These are phyloP conservation scores for Drosophila gaucha DNA, from an alignment of 2,888 invertebrate genomes.

Conservation along the genomic window DNA sequence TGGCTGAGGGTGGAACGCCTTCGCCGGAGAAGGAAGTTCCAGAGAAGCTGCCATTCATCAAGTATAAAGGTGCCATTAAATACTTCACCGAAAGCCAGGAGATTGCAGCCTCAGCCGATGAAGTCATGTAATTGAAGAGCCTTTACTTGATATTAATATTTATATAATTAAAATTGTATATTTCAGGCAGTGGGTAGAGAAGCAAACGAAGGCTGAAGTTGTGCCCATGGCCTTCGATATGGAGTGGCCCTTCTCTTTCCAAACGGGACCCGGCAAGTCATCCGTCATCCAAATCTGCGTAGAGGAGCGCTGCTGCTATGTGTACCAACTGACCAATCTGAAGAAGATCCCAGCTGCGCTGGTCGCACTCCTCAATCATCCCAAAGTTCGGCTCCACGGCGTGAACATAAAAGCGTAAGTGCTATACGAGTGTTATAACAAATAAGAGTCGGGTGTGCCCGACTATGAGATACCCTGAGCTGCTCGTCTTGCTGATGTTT, in stretches of 20 bases:
- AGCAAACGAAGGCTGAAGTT: conserved; percentile 72
- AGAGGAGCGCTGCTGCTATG: conserved; percentile 85
- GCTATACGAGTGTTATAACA: background rate
- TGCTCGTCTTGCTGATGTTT: no score
- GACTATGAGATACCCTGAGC: background rate
- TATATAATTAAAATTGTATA: background rate
- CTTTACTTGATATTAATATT: background rate
- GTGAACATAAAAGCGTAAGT: conserved; percentile 88
- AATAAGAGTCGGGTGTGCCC: background rate
- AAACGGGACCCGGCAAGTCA: conserved; percentile 87
- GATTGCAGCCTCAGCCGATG: conserved; percentile 85
- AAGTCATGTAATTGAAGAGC: conserved; percentile 83
- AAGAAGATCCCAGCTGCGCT: conserved; percentile 87
- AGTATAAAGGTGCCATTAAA: conserved; percentile 80
- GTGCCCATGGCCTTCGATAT: conserved; percentile 88
- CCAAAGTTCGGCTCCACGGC: conserved; percentile 87
- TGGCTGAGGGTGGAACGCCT: conserved; percentile 64
- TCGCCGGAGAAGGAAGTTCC: conserved; percentile 63
- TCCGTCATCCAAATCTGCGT: conserved; percentile 88
- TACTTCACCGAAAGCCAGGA: conserved; percentile 84
- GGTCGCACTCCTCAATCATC: conserved; percentile 86
- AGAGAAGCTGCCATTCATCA: conserved; percentile 74
- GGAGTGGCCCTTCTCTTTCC: conserved; percentile 88
- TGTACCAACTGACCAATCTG: conserved; percentile 87
- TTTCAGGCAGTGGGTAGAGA: conserved; percentile 82